A percentile compares a stretch with the other conserved stretches of the same genome.
These are phyloP conservation scores for Pantherophis vulpinus DNA, from an alignment of 2,797 vertebrate genomes.

Conservation along the genomic window DNA sequence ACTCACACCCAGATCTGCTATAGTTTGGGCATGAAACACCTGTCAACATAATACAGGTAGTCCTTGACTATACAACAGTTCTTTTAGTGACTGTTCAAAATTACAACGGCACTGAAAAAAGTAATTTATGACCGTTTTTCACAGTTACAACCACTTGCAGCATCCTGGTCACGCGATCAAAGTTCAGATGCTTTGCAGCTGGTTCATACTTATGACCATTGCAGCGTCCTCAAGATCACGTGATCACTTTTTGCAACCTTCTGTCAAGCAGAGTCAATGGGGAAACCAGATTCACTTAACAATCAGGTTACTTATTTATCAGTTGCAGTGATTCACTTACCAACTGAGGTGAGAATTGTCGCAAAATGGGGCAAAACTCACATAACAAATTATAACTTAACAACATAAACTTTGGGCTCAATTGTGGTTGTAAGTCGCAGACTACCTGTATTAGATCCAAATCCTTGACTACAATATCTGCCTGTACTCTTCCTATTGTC, in stretches of 20 bases:
- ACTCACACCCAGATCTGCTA: background rate
- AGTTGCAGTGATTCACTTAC: background rate
- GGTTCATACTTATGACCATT: background rate
- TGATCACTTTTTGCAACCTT: background rate
- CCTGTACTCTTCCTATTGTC: background rate
- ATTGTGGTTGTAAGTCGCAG: background rate
- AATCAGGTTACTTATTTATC: background rate
- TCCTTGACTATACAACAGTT: background rate
- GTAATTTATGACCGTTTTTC: background rate
- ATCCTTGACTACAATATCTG: background rate
- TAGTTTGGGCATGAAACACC: background rate
- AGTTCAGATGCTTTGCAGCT: background rate
- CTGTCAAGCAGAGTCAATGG: background rate
- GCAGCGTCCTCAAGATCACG: background rate
- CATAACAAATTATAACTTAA: background rate
- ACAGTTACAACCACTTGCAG: background rate
- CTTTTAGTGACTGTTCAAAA: background rate
- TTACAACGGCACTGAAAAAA: background rate
- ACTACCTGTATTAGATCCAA: background rate
- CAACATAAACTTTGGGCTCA: background rate
- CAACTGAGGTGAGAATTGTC: background rate
- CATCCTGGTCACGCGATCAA: background rate
- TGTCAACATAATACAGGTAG: background rate
- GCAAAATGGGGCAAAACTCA: background rate
- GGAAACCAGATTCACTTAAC: background rate